phyloP scores from a whole-genome alignment of 2,797 vertebrate genomes.

The Telmatherina bonti region DNA sequence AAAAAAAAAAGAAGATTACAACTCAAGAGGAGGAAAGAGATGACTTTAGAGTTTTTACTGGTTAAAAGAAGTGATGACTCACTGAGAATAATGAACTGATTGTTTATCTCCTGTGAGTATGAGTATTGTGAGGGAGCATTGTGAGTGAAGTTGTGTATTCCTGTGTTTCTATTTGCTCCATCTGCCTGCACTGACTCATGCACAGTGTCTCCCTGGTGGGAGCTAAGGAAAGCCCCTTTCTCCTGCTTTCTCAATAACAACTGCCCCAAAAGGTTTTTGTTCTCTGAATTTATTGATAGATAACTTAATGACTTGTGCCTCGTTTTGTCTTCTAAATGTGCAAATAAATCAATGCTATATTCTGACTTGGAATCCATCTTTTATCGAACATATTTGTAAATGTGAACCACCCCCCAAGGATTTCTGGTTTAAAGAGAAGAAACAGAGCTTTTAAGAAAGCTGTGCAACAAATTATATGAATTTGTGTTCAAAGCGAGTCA shows the following conservation, averaged over 20 bases:
- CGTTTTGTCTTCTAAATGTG: neutral
- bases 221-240: conserved; percentile 34
- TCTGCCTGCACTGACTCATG: conserved; percentile 28
- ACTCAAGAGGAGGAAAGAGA: neutral
- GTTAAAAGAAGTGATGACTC: conserved; percentile 21
- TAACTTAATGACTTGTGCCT: neutral
- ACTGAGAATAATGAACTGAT: conserved; percentile 6
- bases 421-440: neutral
- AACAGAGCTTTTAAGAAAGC: neutral
- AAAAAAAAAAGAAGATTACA: neutral
- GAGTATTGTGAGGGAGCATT: no score
- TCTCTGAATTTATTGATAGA: neutral
- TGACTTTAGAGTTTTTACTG: neutral
- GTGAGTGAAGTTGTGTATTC: neutral
- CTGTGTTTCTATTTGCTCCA: neutral
- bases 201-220: conserved; percentile 37
- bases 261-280: neutral
- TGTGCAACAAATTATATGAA: conserved; percentile 18
- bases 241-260: conserved; percentile 8
- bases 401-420: no score
- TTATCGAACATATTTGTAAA: no score
- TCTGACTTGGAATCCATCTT: neutral
- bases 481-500: conserved; percentile 42
- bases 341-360: neutral
- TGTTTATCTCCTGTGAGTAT: conserved; percentile 5